These are phyloP conservation scores for Chrysotoxum bicinctum DNA, from an alignment of 2,888 invertebrate species.

Conservation along the genomic window DNA sequence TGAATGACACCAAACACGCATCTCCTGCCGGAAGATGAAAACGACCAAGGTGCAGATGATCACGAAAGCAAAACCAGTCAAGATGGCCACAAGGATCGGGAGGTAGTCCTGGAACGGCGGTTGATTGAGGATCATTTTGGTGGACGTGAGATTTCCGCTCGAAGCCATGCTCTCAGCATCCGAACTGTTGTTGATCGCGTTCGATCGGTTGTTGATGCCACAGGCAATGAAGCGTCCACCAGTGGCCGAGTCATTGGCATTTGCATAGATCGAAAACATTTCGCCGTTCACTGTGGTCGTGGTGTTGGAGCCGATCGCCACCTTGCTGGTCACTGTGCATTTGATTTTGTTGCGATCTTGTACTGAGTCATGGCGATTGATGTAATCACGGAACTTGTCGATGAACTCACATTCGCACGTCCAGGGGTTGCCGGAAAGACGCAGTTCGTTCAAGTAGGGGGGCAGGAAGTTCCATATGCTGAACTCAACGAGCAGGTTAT, in stretches of 20 bases:
- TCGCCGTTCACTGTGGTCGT: slow-evolving; percentile 69
- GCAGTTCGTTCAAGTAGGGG: slow-evolving; percentile 86
- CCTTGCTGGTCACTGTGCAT: slow-evolving; percentile 84
- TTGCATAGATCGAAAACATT: slow-evolving; percentile 76
- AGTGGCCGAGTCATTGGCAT: slow-evolving; percentile 72
- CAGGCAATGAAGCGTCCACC: slow-evolving; percentile 75
- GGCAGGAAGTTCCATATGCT: slow-evolving; percentile 89
- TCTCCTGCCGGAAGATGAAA: slow-evolving; percentile 91
- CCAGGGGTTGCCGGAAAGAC: slow-evolving; percentile 92
- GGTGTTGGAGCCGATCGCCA: slow-evolving; percentile 74
- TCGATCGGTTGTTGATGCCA: slow-evolving; percentile 64
- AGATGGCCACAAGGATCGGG: slow-evolving; percentile 89
- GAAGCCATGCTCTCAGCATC: slow-evolving; percentile 75
- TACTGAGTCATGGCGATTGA: slow-evolving; percentile 88
- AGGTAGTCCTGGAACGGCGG: slow-evolving; percentile 89
- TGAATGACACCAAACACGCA: slow-evolving; percentile 93
- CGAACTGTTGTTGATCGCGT: slow-evolving; percentile 44
- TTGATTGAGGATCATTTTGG: slow-evolving; percentile 82
- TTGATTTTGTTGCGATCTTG: slow-evolving; percentile 89
- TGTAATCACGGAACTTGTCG: slow-evolving; percentile 90
- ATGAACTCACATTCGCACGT: slow-evolving; percentile 93
- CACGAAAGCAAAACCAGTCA: slow-evolving; percentile 89
- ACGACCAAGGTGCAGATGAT: slow-evolving; percentile 89
- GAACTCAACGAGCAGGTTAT: slow-evolving; percentile 90
- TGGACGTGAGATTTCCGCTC: slow-evolving; percentile 86